Evolutionary conservation across 2,888 invertebrate species (phyloP).

Genomic region (Mesorhabditis belari): DNA sequence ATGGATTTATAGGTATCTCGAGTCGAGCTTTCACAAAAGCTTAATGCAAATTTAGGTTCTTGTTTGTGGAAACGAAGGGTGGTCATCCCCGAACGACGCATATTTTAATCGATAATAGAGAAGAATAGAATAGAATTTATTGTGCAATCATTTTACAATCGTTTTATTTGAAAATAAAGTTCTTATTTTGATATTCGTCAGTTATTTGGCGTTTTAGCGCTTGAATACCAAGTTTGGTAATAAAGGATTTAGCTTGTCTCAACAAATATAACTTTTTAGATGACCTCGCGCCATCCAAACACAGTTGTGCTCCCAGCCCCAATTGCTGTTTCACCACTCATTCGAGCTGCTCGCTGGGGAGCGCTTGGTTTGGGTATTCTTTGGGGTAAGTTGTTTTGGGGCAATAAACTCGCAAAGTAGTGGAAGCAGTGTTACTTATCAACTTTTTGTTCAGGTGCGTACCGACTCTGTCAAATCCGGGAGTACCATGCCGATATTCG

Average conservation of each 20-base stretch:
- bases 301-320: slow-evolving; percentile 47
- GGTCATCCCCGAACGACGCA: slow-evolving; percentile 32
- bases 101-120: slow-evolving; percentile 46
- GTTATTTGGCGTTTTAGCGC: background rate
- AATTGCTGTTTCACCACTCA: slow-evolving; percentile 47
- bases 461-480: slow-evolving; percentile 42
- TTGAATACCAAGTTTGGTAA: background rate
- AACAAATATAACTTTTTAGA: slow-evolving; percentile 12
- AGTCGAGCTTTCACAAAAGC: background rate
- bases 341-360: slow-evolving; percentile 38
- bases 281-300: slow-evolving; percentile 43
- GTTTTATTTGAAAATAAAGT: background rate
- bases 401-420: background rate
- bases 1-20: slow-evolving; percentile 23
- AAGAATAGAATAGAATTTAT: background rate
- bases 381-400: slow-evolving; percentile 37
- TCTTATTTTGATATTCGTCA: slow-evolving; percentile 7
- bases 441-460: slow-evolving; percentile 20
- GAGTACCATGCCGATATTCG: slow-evolving; percentile 51
- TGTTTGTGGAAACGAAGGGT: slow-evolving; percentile 37
- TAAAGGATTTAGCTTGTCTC: background rate
- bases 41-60: slow-evolving; percentile 22
- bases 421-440: background rate
- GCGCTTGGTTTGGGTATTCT: slow-evolving; percentile 49
- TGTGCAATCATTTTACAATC: background rate